phyloP scores from a whole-genome alignment of 2,797 vertebrate genomes.

The Sardinella longiceps region DNA sequence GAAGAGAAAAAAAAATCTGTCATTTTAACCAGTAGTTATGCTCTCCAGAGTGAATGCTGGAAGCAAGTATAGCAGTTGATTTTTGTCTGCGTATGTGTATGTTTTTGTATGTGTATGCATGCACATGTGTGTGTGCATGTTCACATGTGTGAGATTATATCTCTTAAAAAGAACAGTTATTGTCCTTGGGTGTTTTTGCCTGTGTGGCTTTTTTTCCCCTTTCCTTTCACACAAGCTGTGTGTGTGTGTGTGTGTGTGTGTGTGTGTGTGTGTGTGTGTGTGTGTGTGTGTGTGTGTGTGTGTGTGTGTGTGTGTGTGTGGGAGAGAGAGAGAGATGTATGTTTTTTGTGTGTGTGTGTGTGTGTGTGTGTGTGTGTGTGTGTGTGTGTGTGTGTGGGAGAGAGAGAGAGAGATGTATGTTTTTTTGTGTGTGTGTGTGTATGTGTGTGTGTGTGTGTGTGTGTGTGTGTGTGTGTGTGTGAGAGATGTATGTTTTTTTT shows the following conservation, averaged over 20 bases:
- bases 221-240: background rate
- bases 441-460: constrained; percentile 14
- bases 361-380: constrained; percentile 27
- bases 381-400: too few relatives aligned
- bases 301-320: constrained; percentile 36
- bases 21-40: background rate
- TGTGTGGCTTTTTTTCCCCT: background rate
- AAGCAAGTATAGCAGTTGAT: background rate
- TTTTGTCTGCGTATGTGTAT: background rate
- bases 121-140: background rate
- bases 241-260: background rate
- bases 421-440: background rate
- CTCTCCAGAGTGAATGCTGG: background rate
- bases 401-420: too few relatives aligned
- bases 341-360: constrained; percentile 25
- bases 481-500: background rate
- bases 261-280: constrained; percentile 27
- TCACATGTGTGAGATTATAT: background rate
- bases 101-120: background rate
- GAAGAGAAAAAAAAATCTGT: background rate
- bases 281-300: background rate
- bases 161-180: background rate
- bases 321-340: too few relatives aligned
- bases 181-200: background rate
- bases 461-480: constrained; percentile 29